Evolutionary conservation across 1,140 invertebrate species (phyloP).

Genomic region (Drosophila sulfurigaster): DNA sequence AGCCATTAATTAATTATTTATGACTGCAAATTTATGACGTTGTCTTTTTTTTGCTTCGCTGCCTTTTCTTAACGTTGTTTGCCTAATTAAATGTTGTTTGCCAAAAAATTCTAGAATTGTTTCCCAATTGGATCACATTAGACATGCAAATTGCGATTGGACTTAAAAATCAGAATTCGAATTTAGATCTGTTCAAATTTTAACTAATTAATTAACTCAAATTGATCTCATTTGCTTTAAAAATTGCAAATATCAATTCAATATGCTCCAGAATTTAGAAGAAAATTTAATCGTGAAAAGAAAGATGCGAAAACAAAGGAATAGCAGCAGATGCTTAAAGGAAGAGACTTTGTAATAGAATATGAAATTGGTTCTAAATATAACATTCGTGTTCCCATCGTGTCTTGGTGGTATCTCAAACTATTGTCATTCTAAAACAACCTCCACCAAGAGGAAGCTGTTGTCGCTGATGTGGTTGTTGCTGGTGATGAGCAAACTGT

Average conservation of each 20-base stretch:
- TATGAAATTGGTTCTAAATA: neutral
- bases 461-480: neutral
- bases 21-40: conserved; percentile 20
- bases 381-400: neutral
- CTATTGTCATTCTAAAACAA: conserved; percentile 1
- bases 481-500: neutral
- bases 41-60: neutral
- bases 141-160: neutral
- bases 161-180: neutral
- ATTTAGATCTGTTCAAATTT: neutral
- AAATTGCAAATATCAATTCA: neutral
- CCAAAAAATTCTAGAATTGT: neutral
- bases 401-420: neutral
- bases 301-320: neutral
- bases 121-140: conserved; percentile 3
- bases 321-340: neutral
- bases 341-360: neutral
- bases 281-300: neutral
- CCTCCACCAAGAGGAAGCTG: conserved; percentile 2
- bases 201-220: neutral
- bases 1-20: conserved; percentile 30
- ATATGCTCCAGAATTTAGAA: conserved; percentile 6
- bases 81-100: conserved; percentile 2
- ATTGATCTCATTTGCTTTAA: neutral
- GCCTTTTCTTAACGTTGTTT: neutral